These are phyloP conservation scores for Smittia sp. DNA, from an alignment of 2,888 invertebrate genomes.

Conservation along the genomic window DNA sequence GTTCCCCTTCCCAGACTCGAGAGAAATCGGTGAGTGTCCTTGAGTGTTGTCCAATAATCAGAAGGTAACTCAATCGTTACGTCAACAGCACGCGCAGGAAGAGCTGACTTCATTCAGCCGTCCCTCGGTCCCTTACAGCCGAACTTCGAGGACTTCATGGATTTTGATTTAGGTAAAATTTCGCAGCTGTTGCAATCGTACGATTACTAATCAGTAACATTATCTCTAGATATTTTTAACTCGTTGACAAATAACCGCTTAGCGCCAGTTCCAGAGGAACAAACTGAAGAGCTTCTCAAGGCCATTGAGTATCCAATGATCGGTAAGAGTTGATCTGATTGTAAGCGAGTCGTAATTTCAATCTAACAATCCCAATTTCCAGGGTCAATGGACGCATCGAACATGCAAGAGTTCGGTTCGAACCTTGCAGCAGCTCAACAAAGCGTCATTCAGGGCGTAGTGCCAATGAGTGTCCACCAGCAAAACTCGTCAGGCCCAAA, in stretches of 20 bases:
- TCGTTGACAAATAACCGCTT: conserved; percentile 51
- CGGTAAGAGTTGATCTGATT: not conserved
- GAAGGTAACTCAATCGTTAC: conserved; percentile 35
- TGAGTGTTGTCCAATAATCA: not conserved
- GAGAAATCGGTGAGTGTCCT: conserved; percentile 78
- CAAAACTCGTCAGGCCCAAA: not conserved
- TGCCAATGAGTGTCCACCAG: conserved; percentile 32
- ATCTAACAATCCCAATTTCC: no score
- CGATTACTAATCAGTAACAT: not conserved
- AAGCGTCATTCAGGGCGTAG: conserved; percentile 28
- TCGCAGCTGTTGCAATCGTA: conserved; percentile 20
- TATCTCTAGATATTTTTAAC: conserved; percentile 34
- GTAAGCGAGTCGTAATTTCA: not conserved
- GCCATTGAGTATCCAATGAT: conserved; percentile 46
- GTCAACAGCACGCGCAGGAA: conserved; percentile 71
- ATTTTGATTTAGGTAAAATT: conserved; percentile 64
- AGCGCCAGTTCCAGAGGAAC: conserved; percentile 63
- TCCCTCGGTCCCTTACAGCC: conserved; percentile 96
- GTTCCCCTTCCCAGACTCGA: conserved; percentile 93
- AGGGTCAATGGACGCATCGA: conserved; percentile 37
- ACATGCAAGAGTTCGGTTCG: conserved; percentile 33
- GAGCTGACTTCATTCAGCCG: conserved; percentile 97
- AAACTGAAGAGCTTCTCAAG: conserved; percentile 59
- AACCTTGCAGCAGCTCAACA: conserved; percentile 12
- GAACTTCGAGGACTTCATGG: conserved; percentile 93